These are phyloP conservation scores for Phoeniculus purpureus DNA, from an alignment of 2,797 vertebrate species.

Conservation along the genomic window DNA sequence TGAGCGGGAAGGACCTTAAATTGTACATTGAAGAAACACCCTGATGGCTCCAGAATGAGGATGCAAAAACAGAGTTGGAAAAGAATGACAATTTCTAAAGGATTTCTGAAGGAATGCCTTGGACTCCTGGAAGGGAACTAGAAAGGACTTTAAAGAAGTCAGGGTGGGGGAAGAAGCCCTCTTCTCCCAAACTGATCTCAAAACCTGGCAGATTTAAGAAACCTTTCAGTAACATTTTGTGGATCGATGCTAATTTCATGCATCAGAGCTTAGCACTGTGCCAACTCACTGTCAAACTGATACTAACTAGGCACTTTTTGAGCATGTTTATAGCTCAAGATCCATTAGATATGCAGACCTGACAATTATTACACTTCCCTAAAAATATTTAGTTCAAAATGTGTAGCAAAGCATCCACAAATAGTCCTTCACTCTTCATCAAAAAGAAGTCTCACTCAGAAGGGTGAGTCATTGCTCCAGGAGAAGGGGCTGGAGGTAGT, in stretches of 20 bases:
- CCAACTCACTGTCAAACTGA: constrained; percentile 70
- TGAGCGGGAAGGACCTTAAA: accelerated
- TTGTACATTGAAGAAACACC: accelerated
- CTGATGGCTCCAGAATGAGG: not conserved
- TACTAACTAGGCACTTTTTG: constrained; percentile 65
- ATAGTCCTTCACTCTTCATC: not conserved
- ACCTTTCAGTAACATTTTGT: constrained; percentile 68
- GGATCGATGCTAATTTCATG: constrained; percentile 75
- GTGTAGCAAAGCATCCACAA: constrained; percentile 35
- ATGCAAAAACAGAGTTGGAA: not conserved
- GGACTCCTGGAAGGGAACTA: constrained; percentile 37
- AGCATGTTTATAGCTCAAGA: constrained; percentile 66
- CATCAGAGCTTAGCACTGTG: constrained; percentile 1
- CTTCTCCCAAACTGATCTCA: constrained; percentile 64
- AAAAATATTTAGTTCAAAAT: constrained; percentile 46
- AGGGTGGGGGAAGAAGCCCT: not conserved
- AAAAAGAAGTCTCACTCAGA: not conserved
- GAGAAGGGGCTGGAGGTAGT: not conserved
- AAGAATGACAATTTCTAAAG: not conserved
- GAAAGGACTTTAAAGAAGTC: not conserved
- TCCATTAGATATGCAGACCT: constrained; percentile 71
- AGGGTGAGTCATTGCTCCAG: not conserved
- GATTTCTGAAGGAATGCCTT: constrained; percentile 45
- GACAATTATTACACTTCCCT: constrained; percentile 51
- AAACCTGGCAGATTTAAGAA: constrained; percentile 71